phyloP scores from a whole-genome alignment of 35 echinoderm and acorn worm species.

The Stichopus chloronotus region DNA sequence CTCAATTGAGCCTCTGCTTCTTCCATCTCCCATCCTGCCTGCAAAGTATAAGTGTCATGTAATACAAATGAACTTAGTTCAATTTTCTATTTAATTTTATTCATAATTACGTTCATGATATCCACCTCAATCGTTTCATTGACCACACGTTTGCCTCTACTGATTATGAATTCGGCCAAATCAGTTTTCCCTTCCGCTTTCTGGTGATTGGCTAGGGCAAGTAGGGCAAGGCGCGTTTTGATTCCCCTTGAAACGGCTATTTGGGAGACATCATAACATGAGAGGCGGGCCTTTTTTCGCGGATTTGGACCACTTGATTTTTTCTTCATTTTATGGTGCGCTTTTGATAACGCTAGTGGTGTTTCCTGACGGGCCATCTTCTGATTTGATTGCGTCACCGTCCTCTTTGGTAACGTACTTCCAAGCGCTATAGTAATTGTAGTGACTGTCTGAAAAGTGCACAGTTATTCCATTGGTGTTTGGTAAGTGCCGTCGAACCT shows the following conservation, averaged over 20 bases:
- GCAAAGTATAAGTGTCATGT: neutral
- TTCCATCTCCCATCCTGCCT: conserved; percentile 26
- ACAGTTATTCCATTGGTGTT: conserved; percentile 16
- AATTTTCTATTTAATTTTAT: too few relatives aligned
- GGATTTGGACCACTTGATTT: too few relatives aligned
- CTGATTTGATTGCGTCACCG: neutral
- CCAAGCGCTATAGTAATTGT: conserved; percentile 64
- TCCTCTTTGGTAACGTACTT: conserved; percentile 62
- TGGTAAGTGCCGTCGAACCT: neutral
- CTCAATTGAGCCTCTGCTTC: neutral
- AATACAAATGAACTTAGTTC: too few relatives aligned
- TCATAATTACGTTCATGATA: too few relatives aligned
- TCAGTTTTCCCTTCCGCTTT: conserved; percentile 60
- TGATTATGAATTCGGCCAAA: conserved; percentile 57
- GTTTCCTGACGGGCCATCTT: neutral
- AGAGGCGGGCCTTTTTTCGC: conserved; percentile 15
- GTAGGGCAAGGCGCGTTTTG: neutral
- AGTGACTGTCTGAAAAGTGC: conserved; percentile 50
- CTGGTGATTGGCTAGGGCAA: conserved; percentile 45
- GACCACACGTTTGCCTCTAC: neutral
- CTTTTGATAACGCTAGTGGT: neutral
- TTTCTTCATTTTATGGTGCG: neutral
- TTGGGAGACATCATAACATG: conserved; percentile 40
- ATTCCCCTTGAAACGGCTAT: conserved; percentile 5
- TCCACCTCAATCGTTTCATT: neutral